Evolutionary conservation across 2,888 invertebrate species (phyloP).

Genomic region (Calliopum simillimum): DNA sequence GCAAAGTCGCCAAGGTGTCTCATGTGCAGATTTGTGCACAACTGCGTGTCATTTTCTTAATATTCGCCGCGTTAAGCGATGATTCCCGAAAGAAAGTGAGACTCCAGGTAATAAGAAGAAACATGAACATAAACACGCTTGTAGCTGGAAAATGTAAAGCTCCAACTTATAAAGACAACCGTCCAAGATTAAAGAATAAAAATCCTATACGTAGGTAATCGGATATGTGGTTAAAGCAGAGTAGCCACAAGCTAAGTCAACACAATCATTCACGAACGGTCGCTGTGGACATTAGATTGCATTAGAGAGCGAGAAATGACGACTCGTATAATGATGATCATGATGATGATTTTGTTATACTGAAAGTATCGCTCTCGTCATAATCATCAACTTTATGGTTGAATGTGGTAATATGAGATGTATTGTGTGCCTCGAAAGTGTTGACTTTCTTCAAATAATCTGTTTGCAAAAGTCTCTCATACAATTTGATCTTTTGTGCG

Average conservation of each 20-base stretch:
- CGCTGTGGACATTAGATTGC: slow-evolving; percentile 38
- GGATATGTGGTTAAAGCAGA: slow-evolving; percentile 32
- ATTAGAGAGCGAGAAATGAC: slow-evolving; percentile 39
- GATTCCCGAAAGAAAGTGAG: slow-evolving; percentile 40
- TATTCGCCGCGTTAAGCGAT: slow-evolving; percentile 23
- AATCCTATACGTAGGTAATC: slow-evolving; percentile 18
- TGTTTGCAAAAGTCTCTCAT: neutral
- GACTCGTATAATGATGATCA: neutral
- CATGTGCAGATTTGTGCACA: slow-evolving; percentile 46
- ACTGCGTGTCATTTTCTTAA: slow-evolving; percentile 54
- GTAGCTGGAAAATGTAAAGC: slow-evolving; percentile 41
- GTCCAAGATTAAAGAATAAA: neutral
- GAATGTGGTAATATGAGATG: slow-evolving; percentile 3
- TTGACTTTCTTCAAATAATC: slow-evolving; percentile 12
- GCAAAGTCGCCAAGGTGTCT: slow-evolving; percentile 42
- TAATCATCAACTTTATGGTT: slow-evolving; percentile 13
- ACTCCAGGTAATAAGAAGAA: slow-evolving; percentile 7
- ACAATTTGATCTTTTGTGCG: slow-evolving; percentile 20
- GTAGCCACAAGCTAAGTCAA: neutral
- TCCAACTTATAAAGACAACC: slow-evolving; percentile 11
- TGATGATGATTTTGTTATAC: slow-evolving; percentile 11
- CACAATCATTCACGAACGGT: too few relatives aligned
- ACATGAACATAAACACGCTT: slow-evolving; percentile 46
- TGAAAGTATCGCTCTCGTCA: slow-evolving; percentile 3
- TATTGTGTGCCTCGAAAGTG: neutral